Conservation (phyloP, 2,797 vertebrate genomes). For the Falco cherrug region DNA sequence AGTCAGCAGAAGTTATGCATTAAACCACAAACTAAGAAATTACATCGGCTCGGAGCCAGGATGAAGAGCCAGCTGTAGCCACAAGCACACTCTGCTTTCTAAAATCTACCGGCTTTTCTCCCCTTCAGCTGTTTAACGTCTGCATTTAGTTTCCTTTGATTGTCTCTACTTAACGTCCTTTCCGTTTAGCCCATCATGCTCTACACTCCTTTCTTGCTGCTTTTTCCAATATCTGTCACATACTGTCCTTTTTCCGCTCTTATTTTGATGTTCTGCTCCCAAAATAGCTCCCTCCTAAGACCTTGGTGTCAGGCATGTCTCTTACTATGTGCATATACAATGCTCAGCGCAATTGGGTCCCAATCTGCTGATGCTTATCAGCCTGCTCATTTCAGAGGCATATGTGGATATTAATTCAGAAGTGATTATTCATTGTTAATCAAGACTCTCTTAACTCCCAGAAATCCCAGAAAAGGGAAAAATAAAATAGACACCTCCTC, state of each 20-base stretch:
- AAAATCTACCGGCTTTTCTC: neutral
- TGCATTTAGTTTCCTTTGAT: neutral
- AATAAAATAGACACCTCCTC: neutral
- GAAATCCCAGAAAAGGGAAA: neutral
- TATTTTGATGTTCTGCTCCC: neutral
- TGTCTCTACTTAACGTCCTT: neutral
- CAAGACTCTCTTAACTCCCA: neutral
- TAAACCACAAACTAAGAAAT: neutral
- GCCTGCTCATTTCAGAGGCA: neutral
- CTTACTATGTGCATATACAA: neutral
- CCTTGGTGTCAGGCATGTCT: neutral
- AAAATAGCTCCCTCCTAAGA: neutral
- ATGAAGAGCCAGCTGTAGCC: neutral
- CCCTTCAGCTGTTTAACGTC: neutral
- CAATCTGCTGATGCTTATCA: neutral
- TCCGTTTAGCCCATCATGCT: neutral
- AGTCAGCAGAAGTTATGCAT: neutral
- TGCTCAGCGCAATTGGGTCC: neutral
- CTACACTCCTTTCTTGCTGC: neutral
- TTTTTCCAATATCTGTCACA: neutral
- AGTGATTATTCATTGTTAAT: neutral
- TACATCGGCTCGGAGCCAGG: rapidly evolving
- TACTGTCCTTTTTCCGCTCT: neutral
- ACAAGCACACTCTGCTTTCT: neutral
- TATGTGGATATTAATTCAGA: neutral